These are phyloP conservation scores for Cardiocondyla obscurior DNA, from an alignment of 1,140 invertebrate genomes.

Conservation along the genomic window DNA sequence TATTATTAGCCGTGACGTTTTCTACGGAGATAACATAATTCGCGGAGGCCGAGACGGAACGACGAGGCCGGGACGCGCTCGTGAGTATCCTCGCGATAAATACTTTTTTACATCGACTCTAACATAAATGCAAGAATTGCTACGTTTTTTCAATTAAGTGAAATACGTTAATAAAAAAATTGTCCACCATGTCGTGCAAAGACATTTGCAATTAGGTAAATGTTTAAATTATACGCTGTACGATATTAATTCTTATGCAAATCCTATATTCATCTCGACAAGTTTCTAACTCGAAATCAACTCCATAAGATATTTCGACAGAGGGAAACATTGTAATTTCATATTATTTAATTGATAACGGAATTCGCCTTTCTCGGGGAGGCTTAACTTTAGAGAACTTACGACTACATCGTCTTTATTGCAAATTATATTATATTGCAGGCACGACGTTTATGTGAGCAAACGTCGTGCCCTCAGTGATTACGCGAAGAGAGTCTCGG, in stretches of 20 bases:
- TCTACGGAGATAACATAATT: conserved; percentile 51
- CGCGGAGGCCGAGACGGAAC: not conserved
- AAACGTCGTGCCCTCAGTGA: not conserved
- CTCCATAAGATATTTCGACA: not conserved
- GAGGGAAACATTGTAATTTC: not conserved
- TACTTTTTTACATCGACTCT: not conserved
- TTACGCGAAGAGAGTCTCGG: not conserved
- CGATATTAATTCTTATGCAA: not conserved
- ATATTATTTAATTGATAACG: not conserved
- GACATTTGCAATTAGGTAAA: not conserved
- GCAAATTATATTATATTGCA: not conserved
- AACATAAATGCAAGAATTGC: conserved; percentile 8
- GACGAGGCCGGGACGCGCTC: not conserved
- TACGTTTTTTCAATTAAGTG: not conserved
- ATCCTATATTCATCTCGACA: not conserved
- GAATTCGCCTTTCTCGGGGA: not conserved
- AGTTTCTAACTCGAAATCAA: not conserved
- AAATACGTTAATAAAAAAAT: not conserved
- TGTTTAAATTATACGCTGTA: not conserved
- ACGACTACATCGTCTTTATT: not conserved
- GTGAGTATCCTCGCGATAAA: not conserved
- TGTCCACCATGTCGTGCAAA: not conserved
- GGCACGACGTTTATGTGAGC: not conserved
- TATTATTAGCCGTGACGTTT: conserved; percentile 59
- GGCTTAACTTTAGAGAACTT: not conserved